Evolutionary conservation across 2,113 vertebrate species (phyloP).

Genomic region (Heterocephalus glaber): DNA sequence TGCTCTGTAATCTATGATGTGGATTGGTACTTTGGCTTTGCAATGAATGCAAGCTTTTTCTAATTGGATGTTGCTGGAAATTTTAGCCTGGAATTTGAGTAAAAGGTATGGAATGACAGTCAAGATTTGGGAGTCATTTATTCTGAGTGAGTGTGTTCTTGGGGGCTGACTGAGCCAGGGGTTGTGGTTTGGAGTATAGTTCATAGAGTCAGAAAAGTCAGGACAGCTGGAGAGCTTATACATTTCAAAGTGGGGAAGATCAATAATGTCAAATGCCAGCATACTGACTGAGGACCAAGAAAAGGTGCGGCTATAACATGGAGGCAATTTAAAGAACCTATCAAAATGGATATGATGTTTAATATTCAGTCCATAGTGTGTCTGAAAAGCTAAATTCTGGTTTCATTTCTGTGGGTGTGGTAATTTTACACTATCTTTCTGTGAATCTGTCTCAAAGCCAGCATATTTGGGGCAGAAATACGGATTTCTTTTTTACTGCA

Average conservation of each 20-base stretch:
- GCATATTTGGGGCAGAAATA: slow-evolving; percentile 18
- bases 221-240: slow-evolving; percentile 5
- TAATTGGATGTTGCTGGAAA: slow-evolving; percentile 33
- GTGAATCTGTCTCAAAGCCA: slow-evolving; percentile 37
- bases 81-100: not conserved
- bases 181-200: slow-evolving; percentile 9
- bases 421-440: slow-evolving; percentile 20
- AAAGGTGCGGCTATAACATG: not conserved
- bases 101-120: slow-evolving; percentile 12
- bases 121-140: slow-evolving; percentile 16
- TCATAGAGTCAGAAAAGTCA: slow-evolving; percentile 15
- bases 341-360: slow-evolving; percentile 55
- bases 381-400: slow-evolving; percentile 41
- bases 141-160: slow-evolving; percentile 23
- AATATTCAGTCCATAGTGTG: slow-evolving; percentile 30
- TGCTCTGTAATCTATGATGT: slow-evolving; percentile 4
- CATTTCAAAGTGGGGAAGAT: slow-evolving; percentile 39
- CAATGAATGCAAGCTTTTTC: slow-evolving; percentile 4
- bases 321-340: slow-evolving; percentile 41
- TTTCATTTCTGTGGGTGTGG: slow-evolving; percentile 48
- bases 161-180: not conserved
- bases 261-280: slow-evolving; percentile 59
- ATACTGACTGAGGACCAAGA: not conserved
- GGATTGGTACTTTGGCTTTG: slow-evolving; percentile 19
- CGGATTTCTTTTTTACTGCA: slow-evolving; percentile 46